Evolutionary conservation across 2,113 vertebrate species (phyloP), one percentile per base, ranked within the genome.

Genomic region (Hippocampus comes): DNA sequence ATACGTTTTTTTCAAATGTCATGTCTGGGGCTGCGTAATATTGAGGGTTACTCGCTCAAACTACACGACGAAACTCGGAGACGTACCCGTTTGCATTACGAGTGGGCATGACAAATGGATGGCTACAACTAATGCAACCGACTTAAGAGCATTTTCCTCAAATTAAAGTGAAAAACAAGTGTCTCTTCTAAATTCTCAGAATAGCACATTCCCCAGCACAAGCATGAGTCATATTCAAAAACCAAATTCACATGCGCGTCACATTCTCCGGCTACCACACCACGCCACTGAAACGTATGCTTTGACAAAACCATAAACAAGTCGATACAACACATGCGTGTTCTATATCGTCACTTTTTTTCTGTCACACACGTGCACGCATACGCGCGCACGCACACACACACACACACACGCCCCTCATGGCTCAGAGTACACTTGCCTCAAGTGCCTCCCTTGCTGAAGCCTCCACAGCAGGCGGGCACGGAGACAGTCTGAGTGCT

Each of bases 401-500:
- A 73, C 17, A 76, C 67, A 60, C 55, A 73, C 70, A 76, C 30
- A 77, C 77, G 60, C 27, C 38, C 53, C 84, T 82, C 64, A 77
- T 63, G 81, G 83, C 82, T 82, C 77, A 70, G 81, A 86, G 85
- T 82, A 80, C 79, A 84, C 89, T 89, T 88, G 87, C 87, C 85
- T 78, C 34, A 30, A 89, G 89, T 86, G 87, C 82, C 34, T 89
- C 81, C 82, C 85, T 77, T 12, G 74, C 84, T 86, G 84, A 80
- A 82, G 86, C 78, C 84, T 86, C 78, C 83, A 82, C 74, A 74
- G 74, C 73, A 73, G 73, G 73, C 72, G 74, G 76, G 79, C 77
- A 82, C 75, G 70, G 75, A 84, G 79, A 77, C 78, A 71, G 87
- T 84, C 86, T 89, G 85, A 88, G 87, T 90, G 88, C 84, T 88